Evolutionary conservation across 2,888 invertebrate genomes (phyloP), one percentile per base, ranked within the genome.

Genomic region (Drosophila emarginata): DNA sequence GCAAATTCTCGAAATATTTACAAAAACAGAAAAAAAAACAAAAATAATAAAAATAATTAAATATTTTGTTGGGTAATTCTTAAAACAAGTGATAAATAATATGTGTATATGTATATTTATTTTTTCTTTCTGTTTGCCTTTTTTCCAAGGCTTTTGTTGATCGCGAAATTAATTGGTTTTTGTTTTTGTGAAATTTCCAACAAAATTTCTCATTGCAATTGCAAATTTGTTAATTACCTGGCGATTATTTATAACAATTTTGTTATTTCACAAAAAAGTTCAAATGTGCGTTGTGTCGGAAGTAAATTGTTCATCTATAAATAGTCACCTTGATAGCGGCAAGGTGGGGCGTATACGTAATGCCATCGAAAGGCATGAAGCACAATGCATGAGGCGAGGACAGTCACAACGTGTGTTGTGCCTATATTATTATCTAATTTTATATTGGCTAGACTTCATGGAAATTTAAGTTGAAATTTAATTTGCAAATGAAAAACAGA

Each of bases 281-380:
- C 74, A 85, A 81, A 59, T 79, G 76, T 85, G 81, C 85, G 79
- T 78, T 79, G 76, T 61, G 72, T 67, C 80, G 85, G 85, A 82
- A 85, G 80, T 76, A 61, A 78, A 76, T 85, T 76, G 67, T 71
- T 62, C 76, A 74, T 68, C 78, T 78, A 82, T 76, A 74, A 79
- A 82, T 82, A 82, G 64, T 37, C 50, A 23, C 53, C 51, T 59
- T 39, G 52, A 68, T 74, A 68, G 64, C 63, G 66, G 59, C 72
- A 64, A 71, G 58, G 78, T 63, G 77, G 11, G 45, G 77, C 79
- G 77, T 77, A 80, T 80, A 80, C 78, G 83, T 77, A 80, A 78
- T 68, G 67, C 39, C 58, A 58, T 66, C 52, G 56, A n/a, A 15
- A 51, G 60, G 40, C 65, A 61, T 37, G 69, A 15, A 50, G 51